Percentiles rank a stretch among this genome's conserved stretches.
These are phyloP conservation scores for Cydia strobilella DNA, from an alignment of 1,140 invertebrate species.

Conservation along the genomic window DNA sequence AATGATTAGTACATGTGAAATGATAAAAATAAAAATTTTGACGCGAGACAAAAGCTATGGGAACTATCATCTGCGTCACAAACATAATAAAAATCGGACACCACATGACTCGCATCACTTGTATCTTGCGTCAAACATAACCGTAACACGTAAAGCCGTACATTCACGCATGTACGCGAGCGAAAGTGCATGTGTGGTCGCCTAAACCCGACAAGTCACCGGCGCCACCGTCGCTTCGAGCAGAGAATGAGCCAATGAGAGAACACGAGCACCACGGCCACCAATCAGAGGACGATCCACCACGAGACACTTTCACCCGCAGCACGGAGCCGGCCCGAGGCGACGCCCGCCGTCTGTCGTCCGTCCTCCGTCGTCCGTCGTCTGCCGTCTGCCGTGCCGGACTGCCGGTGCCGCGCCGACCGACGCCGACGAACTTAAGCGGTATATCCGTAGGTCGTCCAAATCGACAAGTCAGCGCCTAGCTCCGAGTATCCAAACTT, in stretches of 20 bases:
- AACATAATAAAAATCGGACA: constrained; percentile 6
- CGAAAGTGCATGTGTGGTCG: constrained; percentile 79
- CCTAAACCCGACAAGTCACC: constrained; percentile 57
- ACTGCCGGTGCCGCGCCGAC: not conserved
- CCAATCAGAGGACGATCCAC: constrained; percentile 72
- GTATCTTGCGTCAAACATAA: constrained; percentile 29
- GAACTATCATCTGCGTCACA: constrained; percentile 27
- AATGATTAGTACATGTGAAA: constrained; percentile 28
- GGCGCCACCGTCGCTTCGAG: constrained; percentile 49
- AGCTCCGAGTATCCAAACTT: not conserved
- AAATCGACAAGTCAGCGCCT: not conserved
- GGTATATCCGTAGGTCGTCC: not conserved
- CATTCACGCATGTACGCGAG: constrained; percentile 58
- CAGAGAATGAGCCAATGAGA: constrained; percentile 51
- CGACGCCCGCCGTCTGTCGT: not conserved
- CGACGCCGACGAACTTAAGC: not conserved
- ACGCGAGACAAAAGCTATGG: constrained; percentile 31
- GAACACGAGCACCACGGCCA: constrained; percentile 58
- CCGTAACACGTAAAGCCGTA: constrained; percentile 34
- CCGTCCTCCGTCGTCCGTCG: constrained; percentile 5
- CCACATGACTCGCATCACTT: constrained; percentile 21
- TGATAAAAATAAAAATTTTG: constrained; percentile 9
- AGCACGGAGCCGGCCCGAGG: constrained; percentile 13
- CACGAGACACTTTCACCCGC: constrained; percentile 64
- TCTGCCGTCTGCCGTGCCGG: not conserved